Evolutionary conservation across 2,888 invertebrate species (phyloP).

Genomic region (Coelogynopora nodosa): DNA sequence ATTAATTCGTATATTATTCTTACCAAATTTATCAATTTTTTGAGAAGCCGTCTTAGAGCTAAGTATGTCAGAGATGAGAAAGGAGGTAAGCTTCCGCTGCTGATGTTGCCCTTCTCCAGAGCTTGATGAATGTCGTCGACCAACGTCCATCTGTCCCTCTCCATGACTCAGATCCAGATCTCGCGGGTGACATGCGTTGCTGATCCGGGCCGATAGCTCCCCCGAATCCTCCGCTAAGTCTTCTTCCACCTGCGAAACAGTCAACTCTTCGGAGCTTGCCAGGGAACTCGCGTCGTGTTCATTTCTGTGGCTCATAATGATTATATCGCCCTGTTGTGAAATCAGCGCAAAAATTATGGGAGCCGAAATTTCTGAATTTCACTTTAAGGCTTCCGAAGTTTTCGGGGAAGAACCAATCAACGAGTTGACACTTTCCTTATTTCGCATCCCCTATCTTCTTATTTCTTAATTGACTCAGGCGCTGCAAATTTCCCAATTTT

Average conservation of each 20-base stretch:
- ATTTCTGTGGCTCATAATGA: neutral
- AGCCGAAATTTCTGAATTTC: neutral
- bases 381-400: neutral
- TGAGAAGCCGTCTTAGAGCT: neutral
- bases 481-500: neutral
- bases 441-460: neutral
- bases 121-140: neutral
- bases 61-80: neutral
- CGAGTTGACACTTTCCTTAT: neutral
- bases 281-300: neutral
- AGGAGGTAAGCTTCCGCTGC: neutral
- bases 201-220: neutral
- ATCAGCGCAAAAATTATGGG: neutral
- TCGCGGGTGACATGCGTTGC: neutral
- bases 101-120: neutral
- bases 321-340: neutral
- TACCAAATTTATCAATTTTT: neutral
- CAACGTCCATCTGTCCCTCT: neutral
- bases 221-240: neutral
- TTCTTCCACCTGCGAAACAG: neutral
- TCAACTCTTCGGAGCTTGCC: neutral
- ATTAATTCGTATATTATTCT: no score
- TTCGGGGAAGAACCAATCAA: neutral
- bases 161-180: neutral
- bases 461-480: neutral